Conservation (phyloP, 2,797 vertebrate genomes). For the Betta splendens region DNA sequence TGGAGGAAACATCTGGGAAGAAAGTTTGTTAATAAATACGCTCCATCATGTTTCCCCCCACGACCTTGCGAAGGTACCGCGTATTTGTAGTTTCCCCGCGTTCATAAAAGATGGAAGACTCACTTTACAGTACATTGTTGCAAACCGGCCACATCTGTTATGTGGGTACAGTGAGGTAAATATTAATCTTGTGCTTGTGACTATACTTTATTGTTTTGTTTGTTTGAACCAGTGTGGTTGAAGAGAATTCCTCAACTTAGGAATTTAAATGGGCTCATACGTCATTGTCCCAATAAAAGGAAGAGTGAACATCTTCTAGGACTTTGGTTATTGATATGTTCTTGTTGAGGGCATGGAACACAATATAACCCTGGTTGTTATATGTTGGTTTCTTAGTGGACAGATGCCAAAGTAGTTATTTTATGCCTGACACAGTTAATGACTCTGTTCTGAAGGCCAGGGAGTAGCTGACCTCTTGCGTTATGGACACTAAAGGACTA, state of each 20-base stretch:
- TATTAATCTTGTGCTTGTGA: too few species aligned
- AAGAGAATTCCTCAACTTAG: conserved; percentile 12
- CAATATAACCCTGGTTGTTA: conserved; percentile 7
- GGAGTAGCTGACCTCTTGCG: conserved; percentile 35
- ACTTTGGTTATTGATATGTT: neutral
- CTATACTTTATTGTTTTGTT: conserved; percentile 26
- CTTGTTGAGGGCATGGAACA: neutral
- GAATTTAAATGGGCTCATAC: conserved; percentile 19
- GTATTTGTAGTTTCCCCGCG: conserved; percentile 31
- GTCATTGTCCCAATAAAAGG: conserved; percentile 9
- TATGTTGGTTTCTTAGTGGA: conserved; percentile 10
- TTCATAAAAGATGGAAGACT: conserved; percentile 14
- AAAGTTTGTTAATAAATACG: conserved; percentile 57
- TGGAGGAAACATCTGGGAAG: conserved; percentile 58
- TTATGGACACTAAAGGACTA: conserved; percentile 48
- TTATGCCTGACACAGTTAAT: conserved; percentile 47
- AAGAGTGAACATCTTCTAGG: neutral
- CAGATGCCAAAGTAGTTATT: conserved; percentile 41
- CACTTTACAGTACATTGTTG: conserved; percentile 16
- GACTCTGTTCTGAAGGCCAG: conserved; percentile 36
- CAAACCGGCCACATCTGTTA: conserved; percentile 54
- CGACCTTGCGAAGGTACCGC: conserved; percentile 35
- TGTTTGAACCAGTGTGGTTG: conserved; percentile 9
- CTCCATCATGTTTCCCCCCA: conserved; percentile 32
- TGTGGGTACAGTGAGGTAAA: too few species aligned